Evolutionary conservation across 2,113 vertebrate genomes (phyloP), one percentile per base, ranked within the genome.

Genomic region (Procavia capensis): DNA sequence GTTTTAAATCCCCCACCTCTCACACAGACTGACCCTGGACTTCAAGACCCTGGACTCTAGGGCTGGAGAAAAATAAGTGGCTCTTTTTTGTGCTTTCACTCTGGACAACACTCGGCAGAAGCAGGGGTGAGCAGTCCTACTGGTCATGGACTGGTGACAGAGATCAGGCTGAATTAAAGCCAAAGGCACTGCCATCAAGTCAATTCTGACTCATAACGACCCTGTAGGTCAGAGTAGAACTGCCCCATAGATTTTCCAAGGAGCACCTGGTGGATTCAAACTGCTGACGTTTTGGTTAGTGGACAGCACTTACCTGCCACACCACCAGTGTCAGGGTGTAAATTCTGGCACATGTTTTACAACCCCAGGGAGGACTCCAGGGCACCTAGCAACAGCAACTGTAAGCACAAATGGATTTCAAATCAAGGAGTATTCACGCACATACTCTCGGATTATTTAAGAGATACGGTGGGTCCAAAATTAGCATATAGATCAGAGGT

Each of bases 401-500:
- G 68, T 45, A 68, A 82, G 54, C 61, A 63, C 54, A 25, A 8
- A 45, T 50, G 70, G 70, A 57, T 90, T 83, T 93, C 68, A 91
- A 72, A 57, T 61, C 80, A 84, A 84, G 82, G 50, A 84, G 54
- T 75, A 88, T 54, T 29, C 61, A 16, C 78, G n/a, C 41, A 54
- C 57, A 17, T 3, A 54, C 24, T 29, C 57, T 74, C 29, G 85
- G 88, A 80, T 95, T 96, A 92, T 41, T 90, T 75, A 84, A 82
- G 76, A 92, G 70, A 87, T 19, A 75, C 93, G 70, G 43, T 1
- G 1, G n/a, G 66, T 78, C 82, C 29, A 34, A 70, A 94, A 94
- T 88, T 83, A 96, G 91, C 88, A 76, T 25, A 59, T 29, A 81
- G 78, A 91, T 81, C 86, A 88, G 90, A 85, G 83, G 78, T 41